phyloP scores from a whole-genome alignment of 2,888 invertebrate genomes.

The Philereme transversata region DNA sequence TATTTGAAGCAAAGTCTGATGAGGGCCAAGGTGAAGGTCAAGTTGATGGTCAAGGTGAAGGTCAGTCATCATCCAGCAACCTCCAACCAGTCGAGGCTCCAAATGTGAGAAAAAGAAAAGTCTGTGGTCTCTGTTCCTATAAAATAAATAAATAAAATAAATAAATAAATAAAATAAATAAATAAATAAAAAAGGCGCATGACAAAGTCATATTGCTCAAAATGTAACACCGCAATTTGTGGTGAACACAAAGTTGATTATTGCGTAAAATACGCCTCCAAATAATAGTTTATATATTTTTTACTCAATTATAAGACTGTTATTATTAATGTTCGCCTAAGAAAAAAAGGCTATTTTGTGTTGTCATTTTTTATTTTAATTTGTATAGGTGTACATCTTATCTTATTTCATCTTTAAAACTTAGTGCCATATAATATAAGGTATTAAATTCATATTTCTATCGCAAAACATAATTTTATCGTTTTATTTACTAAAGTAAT shows the following conservation, averaged over 20 bases:
- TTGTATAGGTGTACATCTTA: conserved; percentile 16
- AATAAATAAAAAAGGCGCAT: conserved; percentile 23
- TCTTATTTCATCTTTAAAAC: conserved; percentile 14
- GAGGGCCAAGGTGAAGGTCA: too few species aligned
- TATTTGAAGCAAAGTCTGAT: conserved; percentile 13
- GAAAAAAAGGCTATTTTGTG: conserved; percentile 17
- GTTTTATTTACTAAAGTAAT: conserved; percentile 16
- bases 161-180: too few species aligned
- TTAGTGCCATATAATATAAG: conserved; percentile 16
- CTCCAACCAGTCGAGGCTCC: conserved; percentile 16
- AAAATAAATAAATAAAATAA: too few species aligned
- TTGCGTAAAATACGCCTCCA: neutral
- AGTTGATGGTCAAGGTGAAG: too few species aligned
- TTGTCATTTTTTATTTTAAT: conserved; percentile 9
- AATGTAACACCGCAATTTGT: conserved; percentile 22
- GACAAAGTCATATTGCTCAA: conserved; percentile 22
- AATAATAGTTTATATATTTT: conserved; percentile 14
- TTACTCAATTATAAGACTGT: neutral
- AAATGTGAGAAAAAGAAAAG: conserved; percentile 15
- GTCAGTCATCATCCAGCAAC: conserved; percentile 15
- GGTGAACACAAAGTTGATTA: conserved; percentile 19
- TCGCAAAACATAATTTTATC: conserved; percentile 8
- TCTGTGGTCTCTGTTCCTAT: conserved; percentile 19
- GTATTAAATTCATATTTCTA: conserved; percentile 19
- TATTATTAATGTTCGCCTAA: neutral